phyloP scores from a whole-genome alignment of 2,797 vertebrate species.

The Balearica regulorum region DNA sequence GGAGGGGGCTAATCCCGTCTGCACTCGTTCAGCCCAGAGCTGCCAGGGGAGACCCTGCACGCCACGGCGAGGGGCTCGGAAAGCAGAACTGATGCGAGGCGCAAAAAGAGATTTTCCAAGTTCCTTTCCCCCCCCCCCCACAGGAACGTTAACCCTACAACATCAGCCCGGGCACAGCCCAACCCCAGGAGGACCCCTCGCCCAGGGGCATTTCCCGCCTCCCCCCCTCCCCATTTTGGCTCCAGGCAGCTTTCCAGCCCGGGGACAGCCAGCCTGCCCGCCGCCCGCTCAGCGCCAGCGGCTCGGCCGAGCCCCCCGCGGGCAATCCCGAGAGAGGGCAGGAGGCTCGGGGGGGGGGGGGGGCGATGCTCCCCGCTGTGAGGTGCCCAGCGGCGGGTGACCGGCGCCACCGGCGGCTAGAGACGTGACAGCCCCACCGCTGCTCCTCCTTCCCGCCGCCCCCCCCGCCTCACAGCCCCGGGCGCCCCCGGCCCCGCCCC shows the following conservation, averaged over 20 bases:
- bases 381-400: not conserved
- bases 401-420: not conserved
- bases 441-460: no score
- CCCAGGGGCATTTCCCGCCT: not conserved
- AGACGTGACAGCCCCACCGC: not conserved
- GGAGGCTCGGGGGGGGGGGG: no score
- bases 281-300: not conserved
- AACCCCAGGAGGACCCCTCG: not conserved
- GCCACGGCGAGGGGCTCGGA: not conserved
- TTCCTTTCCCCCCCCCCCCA: no score
- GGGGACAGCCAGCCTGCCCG: not conserved
- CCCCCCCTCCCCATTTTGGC: not conserved
- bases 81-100: fast-evolving
- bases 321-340: not conserved
- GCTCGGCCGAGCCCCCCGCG: not conserved
- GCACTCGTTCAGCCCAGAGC: not conserved
- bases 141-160: fast-evolving
- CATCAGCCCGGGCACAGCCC: not conserved
- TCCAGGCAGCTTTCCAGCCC: not conserved
- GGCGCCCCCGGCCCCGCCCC: not conserved
- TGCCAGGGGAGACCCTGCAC: not conserved
- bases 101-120: fast-evolving
- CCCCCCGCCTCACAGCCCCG: not conserved
- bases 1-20: not conserved
- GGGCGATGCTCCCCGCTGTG: no score